These are phyloP conservation scores for Puma concolor DNA, from an alignment of 2,113 vertebrate species.

Conservation along the genomic window DNA sequence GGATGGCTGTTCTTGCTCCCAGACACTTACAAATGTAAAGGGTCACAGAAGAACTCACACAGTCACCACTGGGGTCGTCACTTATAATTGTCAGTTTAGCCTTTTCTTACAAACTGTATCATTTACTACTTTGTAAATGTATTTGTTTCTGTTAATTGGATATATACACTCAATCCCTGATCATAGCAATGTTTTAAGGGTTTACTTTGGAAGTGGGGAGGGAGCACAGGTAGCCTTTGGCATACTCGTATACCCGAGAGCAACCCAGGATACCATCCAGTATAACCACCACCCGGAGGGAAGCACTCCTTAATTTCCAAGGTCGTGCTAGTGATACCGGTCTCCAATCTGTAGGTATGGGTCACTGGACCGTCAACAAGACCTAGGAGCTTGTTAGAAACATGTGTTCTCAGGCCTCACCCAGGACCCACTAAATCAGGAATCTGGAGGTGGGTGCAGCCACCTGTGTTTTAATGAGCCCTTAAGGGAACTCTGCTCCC, in stretches of 20 bases:
- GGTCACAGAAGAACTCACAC: background rate
- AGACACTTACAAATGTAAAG: background rate
- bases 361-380: background rate
- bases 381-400: conserved; percentile 8
- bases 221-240: background rate
- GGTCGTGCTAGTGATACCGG: background rate
- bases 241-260: background rate
- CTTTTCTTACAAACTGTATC: background rate
- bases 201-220: background rate
- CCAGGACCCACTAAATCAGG: background rate
- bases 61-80: background rate
- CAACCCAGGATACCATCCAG: background rate
- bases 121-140: conserved; percentile 2
- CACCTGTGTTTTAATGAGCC: background rate
- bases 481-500: background rate
- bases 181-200: background rate
- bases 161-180: background rate
- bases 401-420: background rate
- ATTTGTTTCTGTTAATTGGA: conserved; percentile 12
- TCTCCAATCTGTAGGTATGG: background rate
- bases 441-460: background rate
- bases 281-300: background rate
- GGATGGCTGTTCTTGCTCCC: background rate
- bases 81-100: background rate
- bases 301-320: background rate